Conservation (phyloP, 2,113 vertebrate genomes). For the Irena cyanogastra region DNA sequence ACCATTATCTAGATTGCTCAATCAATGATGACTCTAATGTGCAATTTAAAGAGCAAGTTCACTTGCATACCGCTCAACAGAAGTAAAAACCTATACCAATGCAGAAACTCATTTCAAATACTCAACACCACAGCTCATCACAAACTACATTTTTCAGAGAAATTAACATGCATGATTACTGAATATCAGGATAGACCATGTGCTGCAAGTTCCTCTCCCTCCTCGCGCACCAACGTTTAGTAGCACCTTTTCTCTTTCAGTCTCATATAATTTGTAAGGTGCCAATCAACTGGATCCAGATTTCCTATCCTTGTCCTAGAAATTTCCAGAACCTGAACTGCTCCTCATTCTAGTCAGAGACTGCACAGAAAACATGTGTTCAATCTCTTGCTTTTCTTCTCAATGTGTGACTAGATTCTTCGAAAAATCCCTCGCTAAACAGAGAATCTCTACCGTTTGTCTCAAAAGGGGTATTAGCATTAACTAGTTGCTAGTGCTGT, state of each 20-base stretch:
- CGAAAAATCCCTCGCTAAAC: not conserved
- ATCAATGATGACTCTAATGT: not conserved
- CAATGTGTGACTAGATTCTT: not conserved
- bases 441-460: not conserved
- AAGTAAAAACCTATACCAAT: not conserved
- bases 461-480: not conserved
- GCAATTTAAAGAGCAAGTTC: not conserved
- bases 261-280: not conserved
- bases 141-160: not conserved
- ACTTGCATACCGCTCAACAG: not conserved
- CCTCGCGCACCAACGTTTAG: rapidly evolving
- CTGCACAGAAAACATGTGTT: not conserved
- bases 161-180: not conserved
- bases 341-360: not conserved
- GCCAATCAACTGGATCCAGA: not conserved
- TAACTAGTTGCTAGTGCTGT: not conserved
- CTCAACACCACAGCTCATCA: not conserved
- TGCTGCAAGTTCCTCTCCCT: not conserved
- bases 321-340: not conserved
- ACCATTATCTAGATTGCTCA: not conserved
- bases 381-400: not conserved
- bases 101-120: not conserved
- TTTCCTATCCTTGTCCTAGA: not conserved
- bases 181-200: not conserved
- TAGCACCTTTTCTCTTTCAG: not conserved